Conservation (phyloP, 2,113 vertebrate species). For the Pachypanchax playfairii region DNA sequence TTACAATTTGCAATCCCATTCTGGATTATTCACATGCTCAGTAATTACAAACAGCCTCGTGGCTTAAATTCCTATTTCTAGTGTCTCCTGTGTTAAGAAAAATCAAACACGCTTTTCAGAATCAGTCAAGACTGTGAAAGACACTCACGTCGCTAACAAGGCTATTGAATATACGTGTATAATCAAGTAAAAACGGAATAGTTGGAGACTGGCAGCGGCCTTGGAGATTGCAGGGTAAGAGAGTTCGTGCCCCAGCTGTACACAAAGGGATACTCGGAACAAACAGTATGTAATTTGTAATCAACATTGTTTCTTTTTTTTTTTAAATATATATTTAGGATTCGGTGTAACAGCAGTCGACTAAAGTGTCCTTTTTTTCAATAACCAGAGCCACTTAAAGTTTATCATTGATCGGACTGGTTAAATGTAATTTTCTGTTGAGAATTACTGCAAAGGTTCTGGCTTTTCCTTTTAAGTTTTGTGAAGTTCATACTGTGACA, state of each 20-base stretch:
- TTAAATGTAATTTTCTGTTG: too few relatives aligned
- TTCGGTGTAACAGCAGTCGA: too few relatives aligned
- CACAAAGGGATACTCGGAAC: conserved; percentile 1
- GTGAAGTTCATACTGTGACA: too few relatives aligned
- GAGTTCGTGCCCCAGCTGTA: neutral
- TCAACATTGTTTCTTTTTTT: too few relatives aligned
- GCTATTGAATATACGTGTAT: neutral
- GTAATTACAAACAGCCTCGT: conserved; percentile 7
- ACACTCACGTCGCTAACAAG: conserved; percentile 2
- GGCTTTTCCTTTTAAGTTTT: too few relatives aligned
- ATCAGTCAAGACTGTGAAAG: conserved; percentile 12
- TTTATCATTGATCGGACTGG: too few relatives aligned
- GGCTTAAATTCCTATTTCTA: conserved; percentile 8
- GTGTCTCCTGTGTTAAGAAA: neutral
- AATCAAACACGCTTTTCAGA: conserved; percentile 25
- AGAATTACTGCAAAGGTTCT: too few relatives aligned
- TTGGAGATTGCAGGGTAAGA: too few relatives aligned
- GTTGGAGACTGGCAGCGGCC: conserved; percentile 8
- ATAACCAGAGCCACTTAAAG: too few relatives aligned
- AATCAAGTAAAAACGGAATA: conserved; percentile 8
- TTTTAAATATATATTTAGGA: too few relatives aligned
- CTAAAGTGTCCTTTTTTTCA: too few relatives aligned
- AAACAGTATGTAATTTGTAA: too few relatives aligned
- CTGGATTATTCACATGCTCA: neutral
- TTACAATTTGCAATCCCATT: neutral